Evolutionary conservation across 2,888 invertebrate species (phyloP).

Genomic region (Lysandra bellargus): DNA sequence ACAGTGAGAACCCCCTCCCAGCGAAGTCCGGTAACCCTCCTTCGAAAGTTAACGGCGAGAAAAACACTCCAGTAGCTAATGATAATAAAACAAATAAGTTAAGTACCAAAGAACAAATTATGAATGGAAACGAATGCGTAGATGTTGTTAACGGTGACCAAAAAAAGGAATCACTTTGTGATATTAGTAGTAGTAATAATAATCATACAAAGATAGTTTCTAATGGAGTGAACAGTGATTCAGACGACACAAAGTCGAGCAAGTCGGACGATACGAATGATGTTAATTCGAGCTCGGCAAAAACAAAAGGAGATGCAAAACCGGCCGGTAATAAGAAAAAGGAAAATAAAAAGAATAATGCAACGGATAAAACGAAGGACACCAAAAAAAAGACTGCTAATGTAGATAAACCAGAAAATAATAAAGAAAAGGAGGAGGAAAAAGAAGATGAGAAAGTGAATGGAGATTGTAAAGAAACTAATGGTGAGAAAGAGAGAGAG

Average conservation of each 20-base stretch:
- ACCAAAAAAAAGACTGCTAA: slow-evolving; percentile 58
- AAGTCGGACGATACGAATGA: slow-evolving; percentile 64
- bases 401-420: slow-evolving; percentile 51
- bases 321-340: slow-evolving; percentile 62
- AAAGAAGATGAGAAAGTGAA: slow-evolving; percentile 55
- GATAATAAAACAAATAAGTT: slow-evolving; percentile 60
- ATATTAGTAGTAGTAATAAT: slow-evolving; percentile 78
- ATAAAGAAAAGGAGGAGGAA: slow-evolving; percentile 53
- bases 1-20: slow-evolving; percentile 60
- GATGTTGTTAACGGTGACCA: slow-evolving; percentile 67
- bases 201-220: slow-evolving; percentile 66
- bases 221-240: slow-evolving; percentile 73
- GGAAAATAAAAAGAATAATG: slow-evolving; percentile 60
- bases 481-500: slow-evolving; percentile 71
- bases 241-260: slow-evolving; percentile 65
- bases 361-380: slow-evolving; percentile 55
- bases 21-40: slow-evolving; percentile 52
- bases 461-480: slow-evolving; percentile 59
- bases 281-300: slow-evolving; percentile 48
- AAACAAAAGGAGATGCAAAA: slow-evolving; percentile 56
- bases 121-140: slow-evolving; percentile 65
- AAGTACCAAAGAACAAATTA: slow-evolving; percentile 73
- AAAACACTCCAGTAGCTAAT: slow-evolving; percentile 55
- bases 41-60: slow-evolving; percentile 63
- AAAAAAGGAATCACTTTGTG: slow-evolving; percentile 74